These are phyloP conservation scores for Toxotes lorentzi DNA, from an alignment of 2,797 vertebrate species.

Conservation along the genomic window DNA sequence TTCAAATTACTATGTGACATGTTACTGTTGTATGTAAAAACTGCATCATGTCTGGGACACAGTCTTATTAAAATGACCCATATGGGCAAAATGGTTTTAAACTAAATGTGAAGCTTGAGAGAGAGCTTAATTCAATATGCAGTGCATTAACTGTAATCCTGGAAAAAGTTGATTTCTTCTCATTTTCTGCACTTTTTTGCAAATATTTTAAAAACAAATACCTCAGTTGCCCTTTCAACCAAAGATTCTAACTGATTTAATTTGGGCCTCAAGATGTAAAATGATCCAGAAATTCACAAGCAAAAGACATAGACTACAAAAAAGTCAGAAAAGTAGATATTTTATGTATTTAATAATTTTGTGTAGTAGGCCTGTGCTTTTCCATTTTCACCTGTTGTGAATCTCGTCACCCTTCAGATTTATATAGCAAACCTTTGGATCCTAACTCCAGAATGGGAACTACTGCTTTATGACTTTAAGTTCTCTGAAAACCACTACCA, in stretches of 20 bases:
- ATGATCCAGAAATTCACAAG: neutral
- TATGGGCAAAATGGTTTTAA: neutral
- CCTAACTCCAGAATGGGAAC: neutral
- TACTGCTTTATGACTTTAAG: neutral
- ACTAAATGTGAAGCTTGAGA: neutral
- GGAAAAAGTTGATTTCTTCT: neutral
- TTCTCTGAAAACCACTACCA: neutral
- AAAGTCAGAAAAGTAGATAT: neutral
- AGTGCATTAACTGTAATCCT: neutral
- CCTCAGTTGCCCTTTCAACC: neutral
- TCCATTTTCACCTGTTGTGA: neutral
- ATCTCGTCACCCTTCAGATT: neutral
- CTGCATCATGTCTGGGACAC: neutral
- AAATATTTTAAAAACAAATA: neutral
- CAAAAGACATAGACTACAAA: neutral
- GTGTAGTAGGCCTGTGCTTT: neutral
- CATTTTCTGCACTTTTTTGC: neutral
- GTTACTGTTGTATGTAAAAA: conserved; percentile 9
- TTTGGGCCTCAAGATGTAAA: neutral
- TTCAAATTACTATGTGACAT: conserved; percentile 12
- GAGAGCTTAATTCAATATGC: neutral
- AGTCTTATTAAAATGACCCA: neutral
- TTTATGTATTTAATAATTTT: neutral
- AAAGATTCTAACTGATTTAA: neutral
- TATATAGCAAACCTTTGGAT: neutral